A percentile compares a stretch with the other conserved stretches of the same genome.
Evolutionary conservation across 2,888 invertebrate species (phyloP).

Genomic region (Nomada ruficornis): DNA sequence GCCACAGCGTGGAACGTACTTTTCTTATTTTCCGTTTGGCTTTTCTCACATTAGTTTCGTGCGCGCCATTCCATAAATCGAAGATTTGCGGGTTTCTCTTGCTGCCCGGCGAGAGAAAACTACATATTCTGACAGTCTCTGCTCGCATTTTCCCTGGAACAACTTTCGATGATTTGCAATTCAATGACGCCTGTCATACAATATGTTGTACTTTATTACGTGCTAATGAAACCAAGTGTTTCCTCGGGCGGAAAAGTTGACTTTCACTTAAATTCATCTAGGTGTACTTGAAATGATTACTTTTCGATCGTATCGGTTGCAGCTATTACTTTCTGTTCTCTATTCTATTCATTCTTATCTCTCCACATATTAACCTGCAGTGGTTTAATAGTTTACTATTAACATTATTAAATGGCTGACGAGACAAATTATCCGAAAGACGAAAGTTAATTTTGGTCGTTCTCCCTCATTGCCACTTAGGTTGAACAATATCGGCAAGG

Average conservation of each 20-base stretch:
- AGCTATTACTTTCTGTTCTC: not conserved
- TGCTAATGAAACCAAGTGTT: constrained; percentile 45
- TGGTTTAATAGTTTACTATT: too few species aligned
- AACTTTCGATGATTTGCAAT: constrained; percentile 50
- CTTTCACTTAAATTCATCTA: constrained; percentile 39
- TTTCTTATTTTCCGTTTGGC: constrained; percentile 47
- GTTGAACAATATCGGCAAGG: too few species aligned
- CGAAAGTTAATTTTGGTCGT: too few species aligned
- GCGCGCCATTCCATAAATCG: constrained; percentile 39
- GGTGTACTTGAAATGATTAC: not conserved
- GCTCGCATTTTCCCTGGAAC: constrained; percentile 29
- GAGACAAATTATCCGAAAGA: too few species aligned
- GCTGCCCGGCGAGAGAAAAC: constrained; percentile 21
- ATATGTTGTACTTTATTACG: constrained; percentile 17
- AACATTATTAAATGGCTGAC: too few species aligned
- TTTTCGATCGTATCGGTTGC: not conserved
- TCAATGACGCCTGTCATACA: constrained; percentile 39
- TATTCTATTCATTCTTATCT: too few species aligned
- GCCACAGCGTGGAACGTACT: constrained; percentile 36
- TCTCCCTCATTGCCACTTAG: too few species aligned
- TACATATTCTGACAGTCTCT: constrained; percentile 20
- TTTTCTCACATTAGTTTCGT: constrained; percentile 29
- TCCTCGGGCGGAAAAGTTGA: constrained; percentile 35
- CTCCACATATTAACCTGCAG: too few species aligned
- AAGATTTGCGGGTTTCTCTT: constrained; percentile 48